Percentiles rank a stretch among this genome's conserved stretches.
These are phyloP conservation scores for Drosophila prosaltans DNA, from an alignment of 1,140 invertebrate genomes.

Conservation along the genomic window DNA sequence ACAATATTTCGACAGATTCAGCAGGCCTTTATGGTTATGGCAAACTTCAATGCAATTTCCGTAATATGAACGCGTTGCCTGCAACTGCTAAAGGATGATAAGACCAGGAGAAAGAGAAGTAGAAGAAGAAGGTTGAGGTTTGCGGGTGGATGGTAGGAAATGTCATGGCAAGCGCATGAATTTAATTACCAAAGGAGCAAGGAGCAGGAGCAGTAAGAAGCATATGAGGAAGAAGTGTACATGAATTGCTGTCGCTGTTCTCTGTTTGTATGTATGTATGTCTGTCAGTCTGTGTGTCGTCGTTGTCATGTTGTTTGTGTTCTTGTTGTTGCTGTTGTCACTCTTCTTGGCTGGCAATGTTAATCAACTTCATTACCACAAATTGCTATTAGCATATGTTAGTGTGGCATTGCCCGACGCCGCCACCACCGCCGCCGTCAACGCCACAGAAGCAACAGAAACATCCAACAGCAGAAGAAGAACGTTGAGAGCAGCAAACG, in stretches of 20 bases:
- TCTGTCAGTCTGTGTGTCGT: background rate
- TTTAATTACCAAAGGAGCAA: conserved; percentile 69
- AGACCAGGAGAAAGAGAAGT: background rate
- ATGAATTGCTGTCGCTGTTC: conserved; percentile 20
- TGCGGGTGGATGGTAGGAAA: background rate
- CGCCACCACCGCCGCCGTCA: conserved; percentile 8
- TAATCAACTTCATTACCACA: conserved; percentile 81
- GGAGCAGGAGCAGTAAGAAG: conserved; percentile 25
- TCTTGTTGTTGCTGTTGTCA: conserved; percentile 74
- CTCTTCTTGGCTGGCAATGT: conserved; percentile 78
- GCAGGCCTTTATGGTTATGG: conserved; percentile 48
- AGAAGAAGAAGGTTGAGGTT: conserved; percentile 10
- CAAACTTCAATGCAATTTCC: conserved; percentile 73
- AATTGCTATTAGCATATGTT: conserved; percentile 81
- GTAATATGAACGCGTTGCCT: conserved; percentile 46
- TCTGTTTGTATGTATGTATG: background rate
- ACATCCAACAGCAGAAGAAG: background rate
- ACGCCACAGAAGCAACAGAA: conserved; percentile 15
- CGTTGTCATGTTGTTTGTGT: conserved; percentile 48
- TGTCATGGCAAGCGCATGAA: conserved; percentile 65
- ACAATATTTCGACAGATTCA: conserved; percentile 24
- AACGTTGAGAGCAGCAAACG: conserved; percentile 10
- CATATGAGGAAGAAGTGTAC: conserved; percentile 5
- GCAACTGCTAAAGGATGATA: conserved; percentile 1
- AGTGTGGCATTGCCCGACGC: conserved; percentile 54